Conservation (phyloP, 2,888 invertebrate species). For the Dione vanillae region DNA sequence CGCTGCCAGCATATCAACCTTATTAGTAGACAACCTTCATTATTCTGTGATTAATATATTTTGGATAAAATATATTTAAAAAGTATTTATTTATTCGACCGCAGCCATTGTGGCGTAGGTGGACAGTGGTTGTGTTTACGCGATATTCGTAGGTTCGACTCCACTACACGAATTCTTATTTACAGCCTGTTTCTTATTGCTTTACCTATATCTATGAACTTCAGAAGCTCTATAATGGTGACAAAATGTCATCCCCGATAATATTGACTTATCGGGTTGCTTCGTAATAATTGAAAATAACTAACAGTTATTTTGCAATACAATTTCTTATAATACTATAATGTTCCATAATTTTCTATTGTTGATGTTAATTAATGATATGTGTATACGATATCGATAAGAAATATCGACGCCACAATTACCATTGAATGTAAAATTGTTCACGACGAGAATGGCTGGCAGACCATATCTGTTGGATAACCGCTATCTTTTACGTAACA, state of each 20-base stretch:
- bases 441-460: constrained; percentile 21
- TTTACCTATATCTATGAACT: no score
- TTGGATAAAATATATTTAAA: no score
- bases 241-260: no score
- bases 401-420: constrained; percentile 15
- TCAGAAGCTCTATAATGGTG: no score
- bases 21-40: constrained; percentile 21
- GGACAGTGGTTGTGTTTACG: no score
- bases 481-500: constrained; percentile 21
- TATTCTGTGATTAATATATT: constrained; percentile 14
- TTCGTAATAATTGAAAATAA: no score
- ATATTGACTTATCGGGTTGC: no score
- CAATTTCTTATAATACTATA: background rate
- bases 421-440: constrained; percentile 25
- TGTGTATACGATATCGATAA: constrained; percentile 1
- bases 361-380: constrained; percentile 1
- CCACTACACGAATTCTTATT: no score
- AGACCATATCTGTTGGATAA: constrained; percentile 22
- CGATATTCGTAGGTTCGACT: no score
- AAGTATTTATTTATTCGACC: no score
- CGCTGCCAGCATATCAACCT: constrained; percentile 23
- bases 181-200: no score
- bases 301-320: background rate
- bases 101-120: no score
- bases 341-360: background rate